phyloP scores from a whole-genome alignment of 2,113 vertebrate species.

The Phalacrocorax pelagicus region DNA sequence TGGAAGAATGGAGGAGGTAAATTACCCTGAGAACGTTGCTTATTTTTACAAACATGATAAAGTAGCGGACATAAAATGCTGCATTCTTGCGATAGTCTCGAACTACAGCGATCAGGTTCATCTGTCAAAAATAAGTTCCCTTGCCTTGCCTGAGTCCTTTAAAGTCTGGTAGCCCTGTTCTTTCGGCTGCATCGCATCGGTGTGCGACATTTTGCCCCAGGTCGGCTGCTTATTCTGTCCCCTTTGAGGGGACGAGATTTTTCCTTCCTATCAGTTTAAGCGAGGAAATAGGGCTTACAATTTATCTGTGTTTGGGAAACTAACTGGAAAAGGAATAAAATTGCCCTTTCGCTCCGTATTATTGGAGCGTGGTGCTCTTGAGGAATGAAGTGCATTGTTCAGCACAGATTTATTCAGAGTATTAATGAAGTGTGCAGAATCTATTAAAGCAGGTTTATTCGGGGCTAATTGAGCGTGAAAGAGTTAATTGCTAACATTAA shows the following conservation, averaged over 20 bases:
- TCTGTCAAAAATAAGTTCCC: background rate
- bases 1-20: constrained; percentile 47
- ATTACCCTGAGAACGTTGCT: constrained; percentile 48
- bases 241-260: background rate
- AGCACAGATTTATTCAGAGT: constrained; percentile 14
- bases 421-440: constrained; percentile 74
- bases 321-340: constrained; percentile 17
- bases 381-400: constrained; percentile 15
- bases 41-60: constrained; percentile 61
- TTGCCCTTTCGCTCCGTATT: background rate
- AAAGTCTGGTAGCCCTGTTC: background rate
- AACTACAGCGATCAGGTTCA: constrained; percentile 19
- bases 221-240: background rate
- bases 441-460: constrained; percentile 73
- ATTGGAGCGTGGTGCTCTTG: background rate
- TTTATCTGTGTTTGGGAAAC: background rate
- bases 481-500: constrained; percentile 76
- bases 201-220: background rate
- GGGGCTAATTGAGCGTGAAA: constrained; percentile 74
- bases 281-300: background rate
- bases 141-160: background rate
- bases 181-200: background rate
- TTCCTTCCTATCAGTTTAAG: background rate
- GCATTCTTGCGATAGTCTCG: background rate
- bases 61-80: constrained; percentile 25